Percentiles rank a stretch among this genome's conserved stretches.
Conservation (phyloP, 2,797 vertebrate species). For the Silurus aristotelis region DNA sequence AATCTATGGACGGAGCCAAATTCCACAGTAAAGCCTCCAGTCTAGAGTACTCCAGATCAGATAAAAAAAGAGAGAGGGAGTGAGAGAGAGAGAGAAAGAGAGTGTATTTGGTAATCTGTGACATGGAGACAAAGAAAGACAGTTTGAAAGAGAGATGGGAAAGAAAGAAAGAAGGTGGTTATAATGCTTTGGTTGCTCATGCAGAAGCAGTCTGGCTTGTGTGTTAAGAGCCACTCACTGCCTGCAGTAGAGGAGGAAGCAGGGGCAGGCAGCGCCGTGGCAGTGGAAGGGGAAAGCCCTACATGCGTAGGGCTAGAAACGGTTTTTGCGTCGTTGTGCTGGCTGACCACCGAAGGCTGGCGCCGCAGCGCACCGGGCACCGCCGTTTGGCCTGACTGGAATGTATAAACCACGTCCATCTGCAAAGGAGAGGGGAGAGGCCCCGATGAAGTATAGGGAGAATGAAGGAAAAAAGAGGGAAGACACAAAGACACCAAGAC, state of each 20-base stretch:
- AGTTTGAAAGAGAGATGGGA: constrained; percentile 13
- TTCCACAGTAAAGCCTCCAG: constrained; percentile 22
- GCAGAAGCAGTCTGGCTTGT: constrained; percentile 48
- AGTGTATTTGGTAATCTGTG: background rate
- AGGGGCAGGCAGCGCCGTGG: constrained; percentile 79
- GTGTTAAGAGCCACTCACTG: constrained; percentile 88
- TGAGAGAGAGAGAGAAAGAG: background rate
- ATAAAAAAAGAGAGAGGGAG: background rate
- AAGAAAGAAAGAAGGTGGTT: constrained; percentile 41
- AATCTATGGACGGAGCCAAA: constrained; percentile 22
- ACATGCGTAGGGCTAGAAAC: constrained; percentile 97
- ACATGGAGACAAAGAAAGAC: background rate
- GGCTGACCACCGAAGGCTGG: constrained; percentile 95
- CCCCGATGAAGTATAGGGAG: constrained; percentile 57
- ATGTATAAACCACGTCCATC: constrained; percentile 99
- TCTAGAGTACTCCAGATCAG: background rate
- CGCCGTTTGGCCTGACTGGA: constrained; percentile 93
- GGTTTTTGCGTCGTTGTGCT: constrained; percentile 97
- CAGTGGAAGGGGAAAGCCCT: constrained; percentile 89
- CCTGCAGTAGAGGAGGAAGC: constrained; percentile 81
- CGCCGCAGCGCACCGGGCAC: constrained; percentile 94
- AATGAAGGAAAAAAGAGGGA: constrained; percentile 22
- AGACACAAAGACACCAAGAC: constrained; percentile 36
- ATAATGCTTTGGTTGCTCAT: constrained; percentile 44
- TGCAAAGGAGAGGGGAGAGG: constrained; percentile 69